Percentiles rank a stretch among this genome's conserved stretches.
phyloP scores from a whole-genome alignment of 2,797 vertebrate species.

The Tamandua tetradactyla region DNA sequence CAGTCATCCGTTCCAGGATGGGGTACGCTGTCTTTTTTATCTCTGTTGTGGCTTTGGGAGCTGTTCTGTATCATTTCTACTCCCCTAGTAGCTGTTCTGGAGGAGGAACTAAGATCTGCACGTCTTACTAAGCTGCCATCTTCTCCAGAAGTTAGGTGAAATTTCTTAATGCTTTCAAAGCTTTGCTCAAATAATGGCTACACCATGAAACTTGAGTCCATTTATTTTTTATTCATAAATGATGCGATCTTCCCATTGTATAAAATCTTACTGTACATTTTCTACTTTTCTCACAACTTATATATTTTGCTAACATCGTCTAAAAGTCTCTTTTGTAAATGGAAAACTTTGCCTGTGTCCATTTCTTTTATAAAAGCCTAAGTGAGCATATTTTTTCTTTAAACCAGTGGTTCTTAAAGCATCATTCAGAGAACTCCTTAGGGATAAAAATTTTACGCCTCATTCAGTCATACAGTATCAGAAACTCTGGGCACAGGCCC shows the following conservation, averaged over 20 bases:
- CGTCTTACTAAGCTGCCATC: too few species aligned
- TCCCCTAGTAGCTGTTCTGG: too few species aligned
- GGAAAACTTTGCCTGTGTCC: background rate
- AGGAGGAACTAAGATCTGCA: too few species aligned
- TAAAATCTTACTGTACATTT: background rate
- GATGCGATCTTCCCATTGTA: background rate
- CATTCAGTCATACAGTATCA: too few species aligned
- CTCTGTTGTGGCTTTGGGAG: too few species aligned
- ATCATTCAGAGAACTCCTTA: background rate
- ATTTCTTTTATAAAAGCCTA: background rate
- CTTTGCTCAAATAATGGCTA: background rate
- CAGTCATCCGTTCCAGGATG: too few species aligned
- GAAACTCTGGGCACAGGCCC: too few species aligned
- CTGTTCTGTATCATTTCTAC: too few species aligned
- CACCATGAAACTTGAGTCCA: background rate
- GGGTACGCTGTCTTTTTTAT: too few species aligned
- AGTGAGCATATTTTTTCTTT: background rate
- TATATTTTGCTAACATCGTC: background rate
- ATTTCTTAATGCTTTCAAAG: background rate
- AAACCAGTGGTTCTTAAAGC: background rate
- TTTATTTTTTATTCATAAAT: background rate
- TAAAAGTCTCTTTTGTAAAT: background rate
- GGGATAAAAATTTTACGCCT: background rate
- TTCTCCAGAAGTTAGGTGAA: too few species aligned
- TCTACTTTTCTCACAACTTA: background rate